Evolutionary conservation across 2,888 invertebrate genomes (phyloP), one percentile per base, ranked within the genome.

Genomic region (Mythimna ferrago): DNA sequence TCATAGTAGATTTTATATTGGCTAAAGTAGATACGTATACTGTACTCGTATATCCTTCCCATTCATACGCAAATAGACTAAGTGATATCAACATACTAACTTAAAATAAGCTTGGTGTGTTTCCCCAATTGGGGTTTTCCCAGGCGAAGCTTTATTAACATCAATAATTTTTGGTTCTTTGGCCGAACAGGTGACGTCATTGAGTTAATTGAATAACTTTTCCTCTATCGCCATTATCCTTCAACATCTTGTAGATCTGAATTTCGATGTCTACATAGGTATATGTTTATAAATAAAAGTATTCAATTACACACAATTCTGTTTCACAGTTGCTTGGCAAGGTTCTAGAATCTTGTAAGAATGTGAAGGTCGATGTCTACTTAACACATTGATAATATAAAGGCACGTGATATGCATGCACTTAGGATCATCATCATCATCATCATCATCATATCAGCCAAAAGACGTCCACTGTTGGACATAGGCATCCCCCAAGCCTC

Each of bases 71-170:
- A 58, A 58, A 58, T 4, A 35, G 19, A 19, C n/a, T 35, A 10
- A 4, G 19, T 56, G 44, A 35, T 21, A 11, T 56, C 2, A 35
- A 38, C 10, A n/a, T 7, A 48, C 16, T 6, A 16, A 48, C 6
- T n/a, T 53, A n/a, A 53, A 73, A 48, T 7, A 41, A 41, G 19
- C 38, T 64, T 41, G 6, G 3, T 48, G 3, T n/a, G 2, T 41
- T 62, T 56, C 19, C 21, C n/a, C n/a, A 44, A n/a, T 51, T 2
- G 14, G 70, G 44, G 68, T 0, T 58, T 69, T 16, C 51, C 56
- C 35, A 76, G 10, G 10, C 11, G 6, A 51, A 14, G 6, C 11
- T 7, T 26, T 56, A 14, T 32, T 38, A 56, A 35, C 16, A 53
- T 6, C 7, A 38, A 6, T 19, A 21, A 9, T 9, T 38, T 38